Percentiles rank a stretch among this genome's conserved stretches.
phyloP scores from a whole-genome alignment of 1,140 invertebrate genomes.

The Drosophila nigromelanica region DNA sequence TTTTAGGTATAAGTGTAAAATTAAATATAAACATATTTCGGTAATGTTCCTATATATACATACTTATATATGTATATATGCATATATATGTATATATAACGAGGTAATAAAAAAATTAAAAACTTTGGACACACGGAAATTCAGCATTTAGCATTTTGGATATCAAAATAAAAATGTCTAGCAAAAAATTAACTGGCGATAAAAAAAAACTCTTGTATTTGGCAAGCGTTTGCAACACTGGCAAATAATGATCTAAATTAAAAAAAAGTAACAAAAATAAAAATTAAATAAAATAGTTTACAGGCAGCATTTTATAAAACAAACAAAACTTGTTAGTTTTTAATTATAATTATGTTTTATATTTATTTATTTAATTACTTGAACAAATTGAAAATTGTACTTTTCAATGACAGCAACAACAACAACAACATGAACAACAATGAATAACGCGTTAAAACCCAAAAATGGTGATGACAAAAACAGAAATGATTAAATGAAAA shows the following conservation, averaged over 20 bases:
- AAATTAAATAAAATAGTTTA: slow-evolving; percentile 70
- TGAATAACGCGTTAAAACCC: slow-evolving; percentile 63
- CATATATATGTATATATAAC: slow-evolving; percentile 39
- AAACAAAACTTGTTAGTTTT: slow-evolving; percentile 39
- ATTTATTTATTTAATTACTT: slow-evolving; percentile 38
- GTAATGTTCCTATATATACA: slow-evolving; percentile 83
- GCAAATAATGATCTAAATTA: slow-evolving; percentile 38
- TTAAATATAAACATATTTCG: slow-evolving; percentile 79
- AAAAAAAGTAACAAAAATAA: slow-evolving; percentile 30
- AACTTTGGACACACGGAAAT: slow-evolving; percentile 67
- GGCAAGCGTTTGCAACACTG: slow-evolving; percentile 34
- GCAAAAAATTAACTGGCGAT: slow-evolving; percentile 17
- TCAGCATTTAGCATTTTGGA: slow-evolving; percentile 71
- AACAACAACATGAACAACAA: slow-evolving; percentile 37
- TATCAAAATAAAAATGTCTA: slow-evolving; percentile 38
- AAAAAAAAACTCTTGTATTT: slow-evolving; percentile 23
- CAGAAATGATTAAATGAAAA: slow-evolving; percentile 59
- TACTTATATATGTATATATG: slow-evolving; percentile 54
- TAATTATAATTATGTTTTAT: slow-evolving; percentile 37
- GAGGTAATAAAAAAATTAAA: slow-evolving; percentile 56
- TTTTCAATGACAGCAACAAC: slow-evolving; percentile 60
- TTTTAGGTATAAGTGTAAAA: slow-evolving; percentile 83
- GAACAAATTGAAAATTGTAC: slow-evolving; percentile 67
- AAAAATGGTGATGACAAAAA: slow-evolving; percentile 56
- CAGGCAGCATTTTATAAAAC: slow-evolving; percentile 78